Conservation (phyloP, 2,113 vertebrate genomes). For the Oncorhynchus masou region DNA sequence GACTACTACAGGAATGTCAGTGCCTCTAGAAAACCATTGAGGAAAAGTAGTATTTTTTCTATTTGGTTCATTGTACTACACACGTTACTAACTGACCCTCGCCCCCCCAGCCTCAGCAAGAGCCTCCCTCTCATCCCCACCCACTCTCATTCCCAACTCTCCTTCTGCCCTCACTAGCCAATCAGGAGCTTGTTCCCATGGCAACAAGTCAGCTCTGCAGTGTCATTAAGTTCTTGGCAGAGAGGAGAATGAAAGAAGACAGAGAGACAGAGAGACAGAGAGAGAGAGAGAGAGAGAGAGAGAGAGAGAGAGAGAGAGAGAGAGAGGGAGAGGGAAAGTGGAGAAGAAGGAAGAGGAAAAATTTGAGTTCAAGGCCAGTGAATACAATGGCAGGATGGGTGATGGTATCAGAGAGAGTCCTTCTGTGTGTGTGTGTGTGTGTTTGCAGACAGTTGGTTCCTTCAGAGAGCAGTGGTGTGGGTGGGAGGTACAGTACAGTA, state of each 20-base stretch:
- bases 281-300: not conserved
- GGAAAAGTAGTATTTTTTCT: slow-evolving; percentile 18
- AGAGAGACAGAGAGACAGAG: slow-evolving; percentile 24
- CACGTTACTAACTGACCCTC: slow-evolving; percentile 33
- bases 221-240: slow-evolving; percentile 73
- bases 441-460: not conserved
- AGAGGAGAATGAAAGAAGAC: slow-evolving; percentile 60
- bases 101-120: slow-evolving; percentile 8
- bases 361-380: slow-evolving; percentile 42
- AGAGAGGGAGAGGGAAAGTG: slow-evolving; percentile 17
- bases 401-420: slow-evolving; percentile 5
- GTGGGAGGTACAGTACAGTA: not conserved
- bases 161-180: slow-evolving; percentile 58
- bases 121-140: slow-evolving; percentile 23
- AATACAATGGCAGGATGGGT: slow-evolving; percentile 31
- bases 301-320: slow-evolving; percentile 26
- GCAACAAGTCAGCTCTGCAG: slow-evolving; percentile 65
- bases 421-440: slow-evolving; percentile 5
- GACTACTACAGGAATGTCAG: slow-evolving; percentile 36
- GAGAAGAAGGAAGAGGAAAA: slow-evolving; percentile 10
- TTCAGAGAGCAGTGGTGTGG: not conserved
- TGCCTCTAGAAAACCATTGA: slow-evolving; percentile 26
- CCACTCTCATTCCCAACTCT: slow-evolving; percentile 54
- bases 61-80: slow-evolving; percentile 14
- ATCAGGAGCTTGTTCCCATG: slow-evolving; percentile 67